Base-by-base conservation (phyloP, 2,113 vertebrate species). In the Micronycteris hirsuta region DNA sequence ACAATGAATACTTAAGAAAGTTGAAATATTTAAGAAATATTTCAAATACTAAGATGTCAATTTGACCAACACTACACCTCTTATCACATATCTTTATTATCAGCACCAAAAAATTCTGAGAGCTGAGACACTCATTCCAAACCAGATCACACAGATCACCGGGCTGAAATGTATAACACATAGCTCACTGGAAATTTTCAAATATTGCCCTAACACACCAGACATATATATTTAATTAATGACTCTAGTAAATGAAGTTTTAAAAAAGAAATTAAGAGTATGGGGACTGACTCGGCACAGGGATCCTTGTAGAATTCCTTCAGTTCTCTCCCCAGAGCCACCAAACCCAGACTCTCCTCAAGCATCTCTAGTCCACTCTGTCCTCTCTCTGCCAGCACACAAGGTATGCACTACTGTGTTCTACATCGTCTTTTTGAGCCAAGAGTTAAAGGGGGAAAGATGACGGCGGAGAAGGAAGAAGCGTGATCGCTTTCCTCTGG, bases 221-320 rank as follows among this genome's bases (percentile, higher is more conserved):
- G 94, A 58, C 38, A 93, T 52, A 45, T 94, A 97, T 92, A 93
- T 67, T 78, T 96, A 36, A 2, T 82, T 97, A 96, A 97, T 91
- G 63, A 96, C 43, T 96, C 74, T 85, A 97, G 38, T 74, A 97
- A 95, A 89, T 36, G 65, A 24, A 82, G 89, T 91, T 84, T 97
- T 97, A 56, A 61, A 97, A 97, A 96, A 96, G 91, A 96, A 88
- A 95, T 95, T 41, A 61, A 86, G n/a, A n/a, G n/a, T n/a, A n/a
- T n/a, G n/a, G n/a, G n/a, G n/a, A n/a, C n/a, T n/a, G n/a, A n/a
- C n/a, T n/a, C n/a, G n/a, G n/a, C n/a, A n/a, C n/a, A n/a, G n/a
- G n/a, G n/a, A n/a, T n/a, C n/a, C n/a, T n/a, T n/a, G n/a, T n/a
- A n/a, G n/a, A n/a, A n/a, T n/a, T n/a, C n/a, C n/a, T n/a, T n/a